A percentile compares a stretch with the other conserved stretches of the same genome.
Conservation (phyloP, 2,113 vertebrate genomes). For the Oceanodroma tethys region DNA sequence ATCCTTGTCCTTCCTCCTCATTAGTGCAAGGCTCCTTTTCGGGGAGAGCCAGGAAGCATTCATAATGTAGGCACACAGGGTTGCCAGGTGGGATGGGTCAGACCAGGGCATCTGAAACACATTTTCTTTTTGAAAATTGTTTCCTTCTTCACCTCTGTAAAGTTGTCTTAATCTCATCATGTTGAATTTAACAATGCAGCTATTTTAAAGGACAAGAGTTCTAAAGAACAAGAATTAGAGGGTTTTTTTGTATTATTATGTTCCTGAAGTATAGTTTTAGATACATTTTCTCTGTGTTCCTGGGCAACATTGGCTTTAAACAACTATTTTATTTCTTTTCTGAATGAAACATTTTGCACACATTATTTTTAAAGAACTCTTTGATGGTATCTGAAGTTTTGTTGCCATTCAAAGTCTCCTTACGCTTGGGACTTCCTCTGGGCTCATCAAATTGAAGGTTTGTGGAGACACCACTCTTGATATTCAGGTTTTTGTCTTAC, state of each 20-base stretch:
- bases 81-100: neutral
- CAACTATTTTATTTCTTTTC: neutral
- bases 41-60: fast-evolving
- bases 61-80: neutral
- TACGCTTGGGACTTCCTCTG: neutral
- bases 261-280: neutral
- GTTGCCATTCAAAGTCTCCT: neutral
- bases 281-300: neutral
- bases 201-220: neutral
- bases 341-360: neutral
- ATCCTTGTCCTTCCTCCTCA: neutral
- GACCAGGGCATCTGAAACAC: neutral
- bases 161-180: neutral
- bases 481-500: neutral
- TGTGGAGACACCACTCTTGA: neutral
- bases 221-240: neutral
- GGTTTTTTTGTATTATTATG: fast-evolving
- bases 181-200: neutral
- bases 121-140: neutral
- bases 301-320: neutral
- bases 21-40: neutral
- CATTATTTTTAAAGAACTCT: neutral
- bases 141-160: neutral
- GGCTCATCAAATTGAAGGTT: neutral
- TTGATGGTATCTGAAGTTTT: neutral